A percentile compares a stretch with the other conserved stretches of the same genome.
phyloP scores from a whole-genome alignment of 2,113 vertebrate species.

The Strigops habroptila region DNA sequence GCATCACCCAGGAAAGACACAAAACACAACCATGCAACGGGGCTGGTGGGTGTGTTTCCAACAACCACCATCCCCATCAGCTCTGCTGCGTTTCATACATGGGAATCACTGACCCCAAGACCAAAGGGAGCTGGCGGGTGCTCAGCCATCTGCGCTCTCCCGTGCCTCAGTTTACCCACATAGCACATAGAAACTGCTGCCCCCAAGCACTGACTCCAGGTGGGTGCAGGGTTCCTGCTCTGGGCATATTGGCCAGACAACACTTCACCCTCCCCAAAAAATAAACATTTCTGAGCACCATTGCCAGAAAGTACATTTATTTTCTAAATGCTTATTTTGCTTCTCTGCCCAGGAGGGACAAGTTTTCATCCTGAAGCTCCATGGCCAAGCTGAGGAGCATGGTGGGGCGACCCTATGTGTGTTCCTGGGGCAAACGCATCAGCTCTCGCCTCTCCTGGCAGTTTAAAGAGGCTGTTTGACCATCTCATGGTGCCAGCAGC shows the following conservation, averaged over 20 bases:
- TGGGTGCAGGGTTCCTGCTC: rapidly evolving
- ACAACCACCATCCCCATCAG: neutral
- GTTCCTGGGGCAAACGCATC: neutral
- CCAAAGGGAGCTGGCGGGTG: rapidly evolving
- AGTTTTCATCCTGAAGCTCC: neutral
- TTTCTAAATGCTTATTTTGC: neutral
- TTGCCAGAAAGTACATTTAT: neutral
- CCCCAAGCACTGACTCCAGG: neutral
- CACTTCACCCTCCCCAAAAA: neutral
- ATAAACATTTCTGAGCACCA: neutral
- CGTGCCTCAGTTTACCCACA: neutral
- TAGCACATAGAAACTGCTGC: neutral
- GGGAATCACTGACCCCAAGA: neutral
- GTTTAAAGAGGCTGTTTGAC: neutral
- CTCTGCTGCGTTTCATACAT: neutral
- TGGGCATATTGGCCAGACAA: neutral
- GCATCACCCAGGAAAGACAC: neutral
- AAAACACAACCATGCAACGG: neutral
- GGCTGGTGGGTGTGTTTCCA: neutral
- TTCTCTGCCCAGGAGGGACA: neutral
- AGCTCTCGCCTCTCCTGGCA: neutral
- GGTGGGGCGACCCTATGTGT: no score
- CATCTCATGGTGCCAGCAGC: neutral
- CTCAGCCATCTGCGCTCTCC: rapidly evolving
- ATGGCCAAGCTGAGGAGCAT: neutral